Base-by-base conservation (phyloP, 2,113 vertebrate genomes). In the Chinchilla lanigera region DNA sequence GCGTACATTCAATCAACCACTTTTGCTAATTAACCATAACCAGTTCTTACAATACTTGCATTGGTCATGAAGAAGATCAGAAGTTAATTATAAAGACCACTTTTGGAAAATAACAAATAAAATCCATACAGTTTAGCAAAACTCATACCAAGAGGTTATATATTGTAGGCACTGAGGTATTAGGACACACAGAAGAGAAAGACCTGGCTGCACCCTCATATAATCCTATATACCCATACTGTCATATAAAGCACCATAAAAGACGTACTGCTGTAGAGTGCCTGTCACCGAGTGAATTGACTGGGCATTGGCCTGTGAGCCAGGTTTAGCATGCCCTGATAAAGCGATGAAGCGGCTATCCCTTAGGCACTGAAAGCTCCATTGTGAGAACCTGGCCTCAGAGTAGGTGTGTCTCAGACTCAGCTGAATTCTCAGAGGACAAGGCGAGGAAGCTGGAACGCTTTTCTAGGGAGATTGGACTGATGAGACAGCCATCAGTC, bases 391-490 rank as follows among this genome's bases (percentile, higher is more conserved):
- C 22, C 88, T 81, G 82, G 94, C 96, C 38, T 80, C 44, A 56
- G n/a, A 86, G 81, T 56, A 94, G 86, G n/a, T 38, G 35, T 95
- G 88, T 50, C 75, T 65, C 77, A 89, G 67, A 84, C 58, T 54
- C 22, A 44, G 58, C 0, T 86, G 26, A 89, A 54, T 97, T 98
- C 97, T 96, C 22, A 3, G 95, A 97, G 60, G 85, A 75, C 30
- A 58, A n/a, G 56, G 77, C 41, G 41, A 83, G 33, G 90, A 35
- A 81, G 67, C 30, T 94, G 86, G 90, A 96, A 84, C 69, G 86
- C 89, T 95, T 73, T 97, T 96, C 95, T 61, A 50, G 86, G 93
- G 67, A 97, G 63, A 20, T 33, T n/a, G 17, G 47, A 33, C 69
- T 14, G 47, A 60, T 95, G 87, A 97, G 88, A 35, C 82, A 89